Percentiles rank a stretch among this genome's conserved stretches.
These are phyloP conservation scores for Cremastobaeus sp. DNA, from an alignment of 2,888 invertebrate genomes.

Conservation along the genomic window DNA sequence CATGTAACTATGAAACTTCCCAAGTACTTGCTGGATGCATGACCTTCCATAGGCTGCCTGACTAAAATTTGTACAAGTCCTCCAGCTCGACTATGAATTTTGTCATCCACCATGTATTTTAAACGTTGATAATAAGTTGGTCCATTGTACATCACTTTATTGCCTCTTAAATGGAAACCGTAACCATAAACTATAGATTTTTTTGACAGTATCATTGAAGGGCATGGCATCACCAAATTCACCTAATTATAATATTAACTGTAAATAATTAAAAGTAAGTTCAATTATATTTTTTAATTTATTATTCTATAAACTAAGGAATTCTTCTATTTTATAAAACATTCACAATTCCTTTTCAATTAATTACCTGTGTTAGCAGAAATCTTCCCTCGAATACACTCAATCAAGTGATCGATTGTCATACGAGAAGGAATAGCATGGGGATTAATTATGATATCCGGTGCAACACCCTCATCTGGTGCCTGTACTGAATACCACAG, in stretches of 20 bases:
- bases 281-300: background rate
- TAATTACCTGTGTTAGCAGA: slow-evolving; percentile 75
- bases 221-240: slow-evolving; percentile 99
- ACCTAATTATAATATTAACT: too few species aligned
- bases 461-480: slow-evolving; percentile 98
- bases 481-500: slow-evolving; percentile 99
- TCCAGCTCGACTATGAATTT: slow-evolving; percentile 97
- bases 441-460: slow-evolving; percentile 99
- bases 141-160: slow-evolving; percentile 97
- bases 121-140: slow-evolving; percentile 97
- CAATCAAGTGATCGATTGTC: slow-evolving; percentile 99
- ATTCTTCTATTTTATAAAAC: background rate
- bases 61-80: slow-evolving; percentile 99
- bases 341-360: background rate
- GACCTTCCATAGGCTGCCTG: slow-evolving; percentile 99
- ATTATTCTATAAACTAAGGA: too few species aligned
- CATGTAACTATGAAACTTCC: too few species aligned
- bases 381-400: slow-evolving; percentile 96
- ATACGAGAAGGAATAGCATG: slow-evolving; percentile 99
- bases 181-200: slow-evolving; percentile 96
- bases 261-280: slow-evolving; percentile 4
- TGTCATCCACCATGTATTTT: slow-evolving; percentile 99
- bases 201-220: slow-evolving; percentile 99
- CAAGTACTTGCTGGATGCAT: too few species aligned
- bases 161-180: slow-evolving; percentile 95